A percentile compares a stretch with the other conserved stretches of the same genome.
Evolutionary conservation across 1,140 invertebrate species (phyloP).

Genomic region (Drosophila cardini): DNA sequence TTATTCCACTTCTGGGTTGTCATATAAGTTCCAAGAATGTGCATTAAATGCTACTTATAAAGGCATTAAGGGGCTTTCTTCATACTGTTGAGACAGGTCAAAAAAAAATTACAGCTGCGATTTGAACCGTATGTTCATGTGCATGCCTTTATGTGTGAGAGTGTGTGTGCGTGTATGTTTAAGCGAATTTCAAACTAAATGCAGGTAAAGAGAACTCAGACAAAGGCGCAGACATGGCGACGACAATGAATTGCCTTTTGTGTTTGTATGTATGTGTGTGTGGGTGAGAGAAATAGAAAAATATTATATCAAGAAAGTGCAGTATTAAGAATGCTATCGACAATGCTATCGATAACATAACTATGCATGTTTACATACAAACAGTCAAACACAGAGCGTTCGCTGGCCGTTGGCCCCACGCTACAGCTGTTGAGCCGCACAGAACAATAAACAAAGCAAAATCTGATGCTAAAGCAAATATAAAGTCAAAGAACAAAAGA

Average conservation of each 20-base stretch:
- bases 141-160: neutral
- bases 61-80: constrained; percentile 18
- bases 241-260: constrained; percentile 56
- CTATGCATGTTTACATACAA: constrained; percentile 35
- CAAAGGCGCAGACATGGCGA: constrained; percentile 44
- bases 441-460: constrained; percentile 42
- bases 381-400: constrained; percentile 32
- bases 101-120: constrained; percentile 35
- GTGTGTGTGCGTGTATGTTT: constrained; percentile 2
- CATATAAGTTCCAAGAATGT: constrained; percentile 34
- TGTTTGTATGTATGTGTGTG: constrained; percentile 23
- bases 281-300: neutral
- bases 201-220: constrained; percentile 30
- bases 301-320: constrained; percentile 22
- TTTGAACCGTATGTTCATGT: constrained; percentile 5
- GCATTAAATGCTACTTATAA: constrained; percentile 43
- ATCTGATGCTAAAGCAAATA: constrained; percentile 1
- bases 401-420: constrained; percentile 26
- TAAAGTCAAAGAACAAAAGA: constrained; percentile 26
- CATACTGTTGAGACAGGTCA: constrained; percentile 59
- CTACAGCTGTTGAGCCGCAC: constrained; percentile 24
- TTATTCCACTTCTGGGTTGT: constrained; percentile 19
- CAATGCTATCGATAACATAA: constrained; percentile 24
- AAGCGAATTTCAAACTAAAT: constrained; percentile 17
- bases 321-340: constrained; percentile 26